phyloP scores from a whole-genome alignment of 1,140 invertebrate genomes.

The Drosophila ironensis region DNA sequence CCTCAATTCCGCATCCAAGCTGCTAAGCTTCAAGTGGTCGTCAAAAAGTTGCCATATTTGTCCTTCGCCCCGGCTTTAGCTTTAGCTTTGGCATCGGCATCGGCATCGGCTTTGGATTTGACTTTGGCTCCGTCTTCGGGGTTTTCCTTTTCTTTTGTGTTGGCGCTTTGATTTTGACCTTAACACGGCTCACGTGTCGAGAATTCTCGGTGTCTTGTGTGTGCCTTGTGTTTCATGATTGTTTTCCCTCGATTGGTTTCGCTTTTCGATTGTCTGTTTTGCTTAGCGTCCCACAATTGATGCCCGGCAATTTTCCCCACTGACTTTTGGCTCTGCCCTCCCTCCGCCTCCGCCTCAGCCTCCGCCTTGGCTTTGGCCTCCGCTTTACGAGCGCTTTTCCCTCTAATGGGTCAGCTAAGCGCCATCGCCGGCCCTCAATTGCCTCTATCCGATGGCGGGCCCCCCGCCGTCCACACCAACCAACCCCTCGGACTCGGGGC shows the following conservation, averaged over 20 bases:
- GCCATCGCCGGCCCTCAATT: conserved; percentile 43
- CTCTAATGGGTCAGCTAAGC: conserved; percentile 74
- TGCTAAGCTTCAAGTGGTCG: conserved; percentile 63
- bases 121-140: conserved; percentile 3
- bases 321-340: conserved; percentile 59
- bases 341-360: too few species aligned
- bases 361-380: too few species aligned
- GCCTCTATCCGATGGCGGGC: conserved; percentile 22
- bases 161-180: conserved; percentile 37
- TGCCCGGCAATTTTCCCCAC: conserved; percentile 57
- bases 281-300: conserved; percentile 69
- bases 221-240: conserved; percentile 62
- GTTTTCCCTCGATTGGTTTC: conserved; percentile 68
- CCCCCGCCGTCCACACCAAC: neutral
- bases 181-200: conserved; percentile 46
- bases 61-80: conserved; percentile 23
- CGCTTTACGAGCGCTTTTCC: conserved; percentile 53
- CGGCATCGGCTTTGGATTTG: conserved; percentile 6
- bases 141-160: conserved; percentile 10
- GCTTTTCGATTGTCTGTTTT: conserved; percentile 71
- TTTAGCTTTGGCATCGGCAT: conserved; percentile 15
- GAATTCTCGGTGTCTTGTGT: conserved; percentile 25
- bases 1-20: conserved; percentile 47
- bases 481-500: neutral
- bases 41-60: conserved; percentile 54